Base-by-base conservation (phyloP, 1,140 invertebrate genomes). In the Heliothis virescens region DNA sequence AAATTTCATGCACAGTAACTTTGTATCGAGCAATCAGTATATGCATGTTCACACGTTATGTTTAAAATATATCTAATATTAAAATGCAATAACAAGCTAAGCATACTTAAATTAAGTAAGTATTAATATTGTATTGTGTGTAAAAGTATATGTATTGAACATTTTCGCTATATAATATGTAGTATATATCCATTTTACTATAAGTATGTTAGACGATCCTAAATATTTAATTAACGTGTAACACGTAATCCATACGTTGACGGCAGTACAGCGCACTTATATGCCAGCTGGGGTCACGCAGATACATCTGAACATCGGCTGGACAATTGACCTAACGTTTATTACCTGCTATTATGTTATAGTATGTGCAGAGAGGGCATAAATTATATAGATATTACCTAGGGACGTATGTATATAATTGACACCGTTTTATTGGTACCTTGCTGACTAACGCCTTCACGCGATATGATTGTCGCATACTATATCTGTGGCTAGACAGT, bases 41-140 rank as follows among this genome's bases (percentile, higher is more conserved):
- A 84, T 93, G 92, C 92, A 93, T 93, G 92, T 87, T 89, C 87
- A 90, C 89, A 88, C 81, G 81, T 88, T 88, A 85, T 82, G 75
- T 86, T 86, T 82, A 80, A 65, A 82, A 81, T 69, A 81, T 69
- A 57, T 53, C 41, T 48, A 59, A 69, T 55, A 65, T 50, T 74
- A 82, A n/a, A 79, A 63, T 60, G 50, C 57, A 73, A 62, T 79
- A 83, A 76, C 63, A 53, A 52, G 21, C 74, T 76, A 76, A 76
- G 74, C 47, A 15, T 76, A 53, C 53, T 9, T 65, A 63, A 74
- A 76, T 76, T 65, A 76, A 59, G 16, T 81, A 65, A 52, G 18
- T 81, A 59, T 79, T 67, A 72, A 73, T 65, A 67, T 67, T 50
- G 29, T 78, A 26, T 83, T 60, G 53, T 78, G 48, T 81, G 59